These are phyloP conservation scores for Lamellibrachia luymesi DNA, from an alignment of 1,140 invertebrate species.

Conservation along the genomic window DNA sequence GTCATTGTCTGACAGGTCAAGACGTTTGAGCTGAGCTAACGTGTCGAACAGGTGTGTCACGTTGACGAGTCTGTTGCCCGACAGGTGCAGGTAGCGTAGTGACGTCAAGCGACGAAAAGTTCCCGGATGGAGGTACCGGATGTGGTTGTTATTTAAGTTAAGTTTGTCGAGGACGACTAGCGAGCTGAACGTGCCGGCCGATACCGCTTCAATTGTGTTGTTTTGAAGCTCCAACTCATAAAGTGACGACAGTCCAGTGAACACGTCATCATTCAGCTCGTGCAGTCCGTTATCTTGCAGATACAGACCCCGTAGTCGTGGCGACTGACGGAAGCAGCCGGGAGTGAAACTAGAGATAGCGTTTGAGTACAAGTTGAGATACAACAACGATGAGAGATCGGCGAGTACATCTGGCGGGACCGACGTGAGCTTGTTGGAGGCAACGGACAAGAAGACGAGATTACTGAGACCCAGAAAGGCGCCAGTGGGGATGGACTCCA, in stretches of 20 bases:
- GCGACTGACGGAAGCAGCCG: not conserved
- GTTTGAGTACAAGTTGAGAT: not conserved
- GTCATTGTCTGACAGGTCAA: slow-evolving; percentile 9
- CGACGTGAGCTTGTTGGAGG: not conserved
- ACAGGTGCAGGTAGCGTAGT: not conserved
- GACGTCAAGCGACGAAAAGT: not conserved
- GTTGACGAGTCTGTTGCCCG: not conserved
- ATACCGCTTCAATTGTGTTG: not conserved
- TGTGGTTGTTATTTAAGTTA: slow-evolving; percentile 72
- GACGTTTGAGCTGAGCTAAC: not conserved
- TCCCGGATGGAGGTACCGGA: slow-evolving; percentile 72
- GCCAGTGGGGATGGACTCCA: not conserved
- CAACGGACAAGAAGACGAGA: not conserved
- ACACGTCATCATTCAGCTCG: slow-evolving; percentile 71
- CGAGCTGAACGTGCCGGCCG: slow-evolving; percentile 55
- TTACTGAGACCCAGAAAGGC: not conserved
- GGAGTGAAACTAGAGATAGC: not conserved
- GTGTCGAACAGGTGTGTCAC: slow-evolving; percentile 63
- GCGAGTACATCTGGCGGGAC: not conserved
- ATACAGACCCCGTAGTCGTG: slow-evolving; percentile 70
- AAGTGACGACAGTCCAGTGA: slow-evolving; percentile 52
- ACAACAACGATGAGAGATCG: not conserved
- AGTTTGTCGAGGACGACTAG: slow-evolving; percentile 72
- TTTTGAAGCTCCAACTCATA: not conserved
- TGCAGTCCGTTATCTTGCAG: slow-evolving; percentile 80